phyloP scores from a whole-genome alignment of 2,113 vertebrate species.

The Cavia porcellus region DNA sequence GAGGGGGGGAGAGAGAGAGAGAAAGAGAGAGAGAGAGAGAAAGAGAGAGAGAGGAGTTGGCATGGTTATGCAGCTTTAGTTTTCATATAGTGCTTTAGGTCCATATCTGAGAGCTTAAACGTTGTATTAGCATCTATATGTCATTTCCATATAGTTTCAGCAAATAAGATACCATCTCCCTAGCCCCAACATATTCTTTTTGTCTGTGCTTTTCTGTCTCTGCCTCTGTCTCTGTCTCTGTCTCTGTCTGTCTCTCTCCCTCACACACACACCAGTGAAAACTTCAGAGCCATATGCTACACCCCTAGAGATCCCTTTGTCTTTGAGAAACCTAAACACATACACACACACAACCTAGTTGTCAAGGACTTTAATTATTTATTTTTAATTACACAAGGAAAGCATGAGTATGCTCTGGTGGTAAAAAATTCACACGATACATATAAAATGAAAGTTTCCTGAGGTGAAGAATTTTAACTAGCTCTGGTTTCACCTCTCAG shows the following conservation, averaged over 20 bases:
- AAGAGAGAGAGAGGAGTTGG: neutral
- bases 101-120: neutral
- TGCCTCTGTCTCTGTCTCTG: neutral
- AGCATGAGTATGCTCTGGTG: slow-evolving; percentile 65
- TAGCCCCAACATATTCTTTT: neutral
- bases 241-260: neutral
- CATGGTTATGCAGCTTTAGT: neutral
- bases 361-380: slow-evolving; percentile 79
- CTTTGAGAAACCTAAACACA: slow-evolving; percentile 63
- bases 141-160: neutral
- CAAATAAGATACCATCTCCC: neutral
- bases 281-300: slow-evolving; percentile 40
- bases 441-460: slow-evolving; percentile 67
- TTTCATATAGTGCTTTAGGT: neutral
- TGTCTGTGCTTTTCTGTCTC: neutral
- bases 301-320: slow-evolving; percentile 64
- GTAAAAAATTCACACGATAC: slow-evolving; percentile 77
- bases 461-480: slow-evolving; percentile 66
- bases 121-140: neutral
- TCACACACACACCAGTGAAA: neutral
- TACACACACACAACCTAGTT: slow-evolving; percentile 44
- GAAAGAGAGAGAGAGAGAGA: neutral
- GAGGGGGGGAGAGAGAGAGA: neutral
- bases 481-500: neutral
- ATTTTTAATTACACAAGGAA: slow-evolving; percentile 81